These are phyloP conservation scores for Platypus cylindrus DNA, from an alignment of 2,888 invertebrate species.

Conservation along the genomic window DNA sequence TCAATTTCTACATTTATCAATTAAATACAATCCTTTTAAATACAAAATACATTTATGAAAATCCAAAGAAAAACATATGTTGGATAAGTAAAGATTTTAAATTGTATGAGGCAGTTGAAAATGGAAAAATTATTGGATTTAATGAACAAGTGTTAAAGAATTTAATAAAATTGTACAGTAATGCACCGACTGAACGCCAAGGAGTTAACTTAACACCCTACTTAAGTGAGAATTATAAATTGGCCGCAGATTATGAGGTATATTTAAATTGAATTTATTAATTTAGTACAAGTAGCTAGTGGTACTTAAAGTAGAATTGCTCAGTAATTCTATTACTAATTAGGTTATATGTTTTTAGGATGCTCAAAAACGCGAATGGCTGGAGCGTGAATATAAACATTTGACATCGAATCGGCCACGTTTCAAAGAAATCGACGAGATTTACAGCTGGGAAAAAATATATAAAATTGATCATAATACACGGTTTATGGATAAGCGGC, in stretches of 20 bases:
- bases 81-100: constrained; percentile 61
- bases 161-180: constrained; percentile 62
- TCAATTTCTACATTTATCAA: constrained; percentile 84
- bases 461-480: constrained; percentile 63
- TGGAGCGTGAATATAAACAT: constrained; percentile 56
- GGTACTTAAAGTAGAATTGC: too few species aligned
- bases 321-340: too few species aligned
- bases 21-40: constrained; percentile 71
- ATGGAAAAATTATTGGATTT: constrained; percentile 60
- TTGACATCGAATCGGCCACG: constrained; percentile 55
- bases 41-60: constrained; percentile 46
- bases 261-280: too few species aligned
- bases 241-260: constrained; percentile 50
- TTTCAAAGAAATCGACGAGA: constrained; percentile 50
- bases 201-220: constrained; percentile 60
- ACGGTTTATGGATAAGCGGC: constrained; percentile 52
- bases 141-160: constrained; percentile 66
- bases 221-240: constrained; percentile 44
- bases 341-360: constrained; percentile 33
- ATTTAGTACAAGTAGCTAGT: too few species aligned
- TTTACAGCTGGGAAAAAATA: constrained; percentile 70
- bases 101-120: constrained; percentile 61
- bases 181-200: constrained; percentile 48
- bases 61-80: constrained; percentile 65
- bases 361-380: constrained; percentile 53